Evolutionary conservation across 2,888 invertebrate genomes (phyloP).

Genomic region (Xestia sexstrigata): DNA sequence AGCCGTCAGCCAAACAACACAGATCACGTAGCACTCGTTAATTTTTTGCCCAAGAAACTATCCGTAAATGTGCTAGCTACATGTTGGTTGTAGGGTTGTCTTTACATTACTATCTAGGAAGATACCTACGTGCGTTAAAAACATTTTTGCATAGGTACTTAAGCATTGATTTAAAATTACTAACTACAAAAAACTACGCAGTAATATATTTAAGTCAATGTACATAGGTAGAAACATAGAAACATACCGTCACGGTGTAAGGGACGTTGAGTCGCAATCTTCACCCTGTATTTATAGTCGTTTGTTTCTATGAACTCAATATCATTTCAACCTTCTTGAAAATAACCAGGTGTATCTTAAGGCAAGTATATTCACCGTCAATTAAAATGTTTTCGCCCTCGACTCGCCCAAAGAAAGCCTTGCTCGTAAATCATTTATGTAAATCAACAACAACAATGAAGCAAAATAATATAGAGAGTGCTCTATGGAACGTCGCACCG

Average conservation of each 20-base stretch:
- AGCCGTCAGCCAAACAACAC: not conserved
- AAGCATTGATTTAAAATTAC: not conserved
- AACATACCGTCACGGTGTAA: not conserved
- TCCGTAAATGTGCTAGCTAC: not conserved
- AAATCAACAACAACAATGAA: conserved; percentile 83
- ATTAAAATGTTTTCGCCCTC: conserved; percentile 66
- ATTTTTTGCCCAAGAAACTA: not conserved
- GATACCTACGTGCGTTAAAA: not conserved
- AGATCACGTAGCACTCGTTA: not conserved
- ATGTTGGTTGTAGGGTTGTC: not conserved
- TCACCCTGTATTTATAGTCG: not conserved
- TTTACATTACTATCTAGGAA: not conserved
- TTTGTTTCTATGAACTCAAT: not conserved
- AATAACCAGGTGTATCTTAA: conserved; percentile 43
- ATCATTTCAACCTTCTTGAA: conserved; percentile 12
- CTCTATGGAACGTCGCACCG: conserved; percentile 77
- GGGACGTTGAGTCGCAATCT: not conserved
- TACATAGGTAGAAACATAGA: not conserved
- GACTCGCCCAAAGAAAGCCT: conserved; percentile 73
- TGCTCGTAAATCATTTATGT: conserved; percentile 83
- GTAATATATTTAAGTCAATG: too few relatives aligned
- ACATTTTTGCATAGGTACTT: not conserved
- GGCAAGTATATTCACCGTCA: conserved; percentile 53
- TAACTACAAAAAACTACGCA: not conserved
- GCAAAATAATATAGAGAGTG: conserved; percentile 81